These are phyloP conservation scores for Cabera pusaria DNA, from an alignment of 2,888 invertebrate species.

Conservation along the genomic window DNA sequence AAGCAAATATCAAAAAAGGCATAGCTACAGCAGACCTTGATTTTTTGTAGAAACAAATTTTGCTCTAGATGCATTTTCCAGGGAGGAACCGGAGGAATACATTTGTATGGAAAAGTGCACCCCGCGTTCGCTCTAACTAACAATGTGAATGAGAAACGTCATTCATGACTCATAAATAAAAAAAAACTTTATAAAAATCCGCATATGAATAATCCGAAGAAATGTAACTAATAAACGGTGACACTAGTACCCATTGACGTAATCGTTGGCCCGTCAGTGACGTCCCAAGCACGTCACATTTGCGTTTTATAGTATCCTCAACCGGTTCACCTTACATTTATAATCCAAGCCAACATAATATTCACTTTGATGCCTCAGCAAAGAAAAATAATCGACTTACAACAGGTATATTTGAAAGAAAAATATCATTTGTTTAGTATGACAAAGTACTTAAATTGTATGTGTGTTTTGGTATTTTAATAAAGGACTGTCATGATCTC, in stretches of 20 bases:
- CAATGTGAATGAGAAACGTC: too few species aligned
- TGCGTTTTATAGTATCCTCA: conserved; percentile 19
- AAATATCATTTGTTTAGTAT: not conserved
- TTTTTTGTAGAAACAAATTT: too few species aligned
- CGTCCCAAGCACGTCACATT: conserved; percentile 18
- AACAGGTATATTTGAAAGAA: too few species aligned
- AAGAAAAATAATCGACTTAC: not conserved
- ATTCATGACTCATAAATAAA: too few species aligned
- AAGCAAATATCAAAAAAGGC: too few species aligned
- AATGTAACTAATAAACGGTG: conserved; percentile 6
- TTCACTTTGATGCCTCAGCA: not conserved
- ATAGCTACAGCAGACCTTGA: too few species aligned
- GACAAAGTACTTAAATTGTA: conserved; percentile 2
- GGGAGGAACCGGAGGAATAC: too few species aligned
- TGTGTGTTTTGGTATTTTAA: not conserved
- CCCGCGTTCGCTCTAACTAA: not conserved
- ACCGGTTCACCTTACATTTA: conserved; percentile 22
- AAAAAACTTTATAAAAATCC: too few species aligned
- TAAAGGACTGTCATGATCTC: conserved; percentile 1
- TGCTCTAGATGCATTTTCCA: too few species aligned
- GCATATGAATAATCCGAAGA: not conserved
- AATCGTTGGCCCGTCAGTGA: conserved; percentile 8
- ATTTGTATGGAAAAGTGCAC: too few species aligned
- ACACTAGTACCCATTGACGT: conserved; percentile 9
- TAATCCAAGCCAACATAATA: conserved; percentile 8